Evolutionary conservation across 1,140 invertebrate genomes (phyloP), one percentile per base, ranked within the genome.

Genomic region (Meteorus sp.): DNA sequence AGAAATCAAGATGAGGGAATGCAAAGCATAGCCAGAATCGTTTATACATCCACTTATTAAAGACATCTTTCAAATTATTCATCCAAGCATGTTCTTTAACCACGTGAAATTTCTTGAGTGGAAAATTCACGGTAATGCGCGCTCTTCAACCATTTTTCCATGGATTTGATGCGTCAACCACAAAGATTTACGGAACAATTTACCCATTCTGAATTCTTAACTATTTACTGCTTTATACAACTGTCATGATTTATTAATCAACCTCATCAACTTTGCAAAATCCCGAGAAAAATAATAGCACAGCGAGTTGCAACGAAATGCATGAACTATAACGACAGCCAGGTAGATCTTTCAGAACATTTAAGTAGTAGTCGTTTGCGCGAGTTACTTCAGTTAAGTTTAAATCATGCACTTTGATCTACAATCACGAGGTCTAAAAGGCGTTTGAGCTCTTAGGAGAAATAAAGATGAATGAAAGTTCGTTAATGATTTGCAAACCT

Each of bases 401-500:
- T 17, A 53, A 41, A 31, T 53, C 51, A 53, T 29, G 37, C 35
- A 41, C 51, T 53, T 53, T 53, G 51, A 53, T 53, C 51, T 53
- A 17, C 13, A 41, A 45, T 52, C 20, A 59, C 27, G n/a, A 31
- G 25, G 4, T 31, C 11, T 31, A 52, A 33, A 39, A 44, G 19
- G 13, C 20, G 23, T 53, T 53, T 37, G 22, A 44, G 25, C 20
- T 23, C 39, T 33, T 7, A 15, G n/a, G 27, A n/a, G n/a, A n/a
- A n/a, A n/a, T n/a, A n/a, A n/a, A n/a, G n/a, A n/a, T n/a, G n/a
- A n/a, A n/a, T n/a, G n/a, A n/a, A 52, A 59, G 37, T 59, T 59
- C 19, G 13, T 59, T 59, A 59, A 59, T 52, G 56, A 59, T 59
- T 52, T 59, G 56, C 25, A 47, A 58, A 58, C 45, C n/a, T n/a